A percentile compares a stretch with the other conserved stretches of the same genome.
Conservation (phyloP, 2,797 vertebrate genomes). For the Peromyscus attwateri region DNA sequence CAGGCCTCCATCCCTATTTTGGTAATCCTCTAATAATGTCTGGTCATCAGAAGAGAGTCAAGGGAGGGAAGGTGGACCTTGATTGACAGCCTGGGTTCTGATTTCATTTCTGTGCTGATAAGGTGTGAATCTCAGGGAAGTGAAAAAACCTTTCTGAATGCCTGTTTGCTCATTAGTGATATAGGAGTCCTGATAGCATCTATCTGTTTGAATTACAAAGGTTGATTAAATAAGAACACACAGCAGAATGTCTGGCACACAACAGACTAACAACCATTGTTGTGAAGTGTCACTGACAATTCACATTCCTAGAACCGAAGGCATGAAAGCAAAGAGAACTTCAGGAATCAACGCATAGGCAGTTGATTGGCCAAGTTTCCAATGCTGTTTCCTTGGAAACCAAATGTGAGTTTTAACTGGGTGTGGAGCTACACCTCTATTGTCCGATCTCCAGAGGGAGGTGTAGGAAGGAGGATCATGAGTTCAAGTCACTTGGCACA, state of each 20-base stretch:
- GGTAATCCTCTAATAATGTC: slow-evolving; percentile 24
- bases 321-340: not conserved
- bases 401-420: slow-evolving; percentile 19
- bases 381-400: not conserved
- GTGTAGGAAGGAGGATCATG: not conserved
- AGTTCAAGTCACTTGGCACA: not conserved
- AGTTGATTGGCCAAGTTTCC: not conserved
- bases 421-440: not conserved
- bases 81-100: not conserved
- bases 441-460: not conserved
- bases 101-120: not conserved
- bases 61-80: not conserved
- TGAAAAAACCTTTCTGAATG: not conserved
- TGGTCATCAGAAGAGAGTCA: not conserved
- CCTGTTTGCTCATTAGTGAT: not conserved
- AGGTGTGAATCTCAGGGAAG: not conserved
- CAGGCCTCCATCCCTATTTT: not conserved
- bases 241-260: not conserved
- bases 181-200: not conserved
- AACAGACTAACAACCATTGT: not conserved
- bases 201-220: not conserved
- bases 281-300: not conserved
- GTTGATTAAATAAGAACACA: slow-evolving; percentile 24
- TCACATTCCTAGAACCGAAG: not conserved
- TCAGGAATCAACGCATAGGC: not conserved